Conservation (phyloP, 2,888 invertebrate species). For the Conistra vaccinii region DNA sequence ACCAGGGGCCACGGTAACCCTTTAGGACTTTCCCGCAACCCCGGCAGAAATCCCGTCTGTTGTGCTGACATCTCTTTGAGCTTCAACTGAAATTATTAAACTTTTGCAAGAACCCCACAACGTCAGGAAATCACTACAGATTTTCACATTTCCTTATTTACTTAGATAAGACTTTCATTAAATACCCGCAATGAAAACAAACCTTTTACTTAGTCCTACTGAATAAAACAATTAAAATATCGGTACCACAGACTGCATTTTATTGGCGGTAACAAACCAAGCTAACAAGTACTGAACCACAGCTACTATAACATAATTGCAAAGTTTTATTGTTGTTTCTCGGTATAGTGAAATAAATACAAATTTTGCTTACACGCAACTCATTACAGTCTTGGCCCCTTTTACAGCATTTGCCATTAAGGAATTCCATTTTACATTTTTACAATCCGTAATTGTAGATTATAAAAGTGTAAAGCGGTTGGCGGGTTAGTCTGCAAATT, state of each 20-base stretch:
- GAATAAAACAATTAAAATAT: slow-evolving; percentile 62
- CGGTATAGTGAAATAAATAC: slow-evolving; percentile 80
- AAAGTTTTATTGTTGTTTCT: slow-evolving; percentile 79
- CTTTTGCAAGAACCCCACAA: neutral
- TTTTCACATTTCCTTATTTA: neutral
- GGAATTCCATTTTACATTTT: slow-evolving; percentile 87
- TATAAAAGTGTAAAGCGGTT: slow-evolving; percentile 84
- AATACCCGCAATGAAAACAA: slow-evolving; percentile 6
- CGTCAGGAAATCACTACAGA: neutral
- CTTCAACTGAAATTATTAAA: too few species aligned
- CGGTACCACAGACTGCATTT: slow-evolving; percentile 43
- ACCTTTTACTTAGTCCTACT: slow-evolving; percentile 22
- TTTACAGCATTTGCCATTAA: slow-evolving; percentile 85
- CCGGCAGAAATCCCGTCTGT: too few species aligned
- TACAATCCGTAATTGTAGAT: slow-evolving; percentile 90
- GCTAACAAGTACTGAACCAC: slow-evolving; percentile 64
- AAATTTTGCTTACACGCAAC: slow-evolving; percentile 81
- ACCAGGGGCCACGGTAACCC: too few species aligned
- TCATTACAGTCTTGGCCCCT: slow-evolving; percentile 73
- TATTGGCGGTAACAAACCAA: slow-evolving; percentile 60
- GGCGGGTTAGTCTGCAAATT: slow-evolving; percentile 59
- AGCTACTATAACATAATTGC: slow-evolving; percentile 78
- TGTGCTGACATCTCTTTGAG: too few species aligned
- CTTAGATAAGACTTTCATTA: neutral
- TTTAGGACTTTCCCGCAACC: too few species aligned